phyloP scores from a whole-genome alignment of 2,113 vertebrate genomes.

The Buteo buteo region DNA sequence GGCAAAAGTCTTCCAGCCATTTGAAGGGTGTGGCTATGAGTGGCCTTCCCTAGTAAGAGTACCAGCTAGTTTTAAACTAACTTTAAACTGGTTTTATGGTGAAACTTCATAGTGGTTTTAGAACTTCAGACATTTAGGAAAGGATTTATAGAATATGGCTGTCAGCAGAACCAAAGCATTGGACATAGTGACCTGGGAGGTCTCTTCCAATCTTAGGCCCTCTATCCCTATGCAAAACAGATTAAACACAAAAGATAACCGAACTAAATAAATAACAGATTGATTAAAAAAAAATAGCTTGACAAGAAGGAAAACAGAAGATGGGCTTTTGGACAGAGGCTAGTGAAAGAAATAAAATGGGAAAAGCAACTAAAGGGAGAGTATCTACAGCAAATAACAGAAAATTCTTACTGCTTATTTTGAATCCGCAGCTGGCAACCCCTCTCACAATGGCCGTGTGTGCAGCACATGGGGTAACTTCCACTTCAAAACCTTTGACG shows the following conservation, averaged over 20 bases:
- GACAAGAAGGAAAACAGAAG: neutral
- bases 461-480: conserved; percentile 91
- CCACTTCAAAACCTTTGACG: conserved; percentile 90
- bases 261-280: neutral
- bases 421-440: conserved; percentile 67
- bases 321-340: neutral
- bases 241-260: neutral
- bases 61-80: neutral
- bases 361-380: neutral
- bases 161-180: neutral
- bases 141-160: neutral
- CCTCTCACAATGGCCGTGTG: conserved; percentile 76
- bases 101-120: neutral
- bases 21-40: neutral
- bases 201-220: neutral
- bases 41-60: neutral
- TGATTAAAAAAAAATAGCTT: neutral
- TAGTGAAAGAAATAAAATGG: neutral
- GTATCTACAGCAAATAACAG: neutral
- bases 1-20: neutral
- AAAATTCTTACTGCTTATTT: neutral
- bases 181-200: neutral
- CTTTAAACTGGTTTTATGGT: neutral
- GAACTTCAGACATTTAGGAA: neutral
- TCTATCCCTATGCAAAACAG: neutral